Conservation (phyloP, 2,888 invertebrate species). For the Clanis bilineata region DNA sequence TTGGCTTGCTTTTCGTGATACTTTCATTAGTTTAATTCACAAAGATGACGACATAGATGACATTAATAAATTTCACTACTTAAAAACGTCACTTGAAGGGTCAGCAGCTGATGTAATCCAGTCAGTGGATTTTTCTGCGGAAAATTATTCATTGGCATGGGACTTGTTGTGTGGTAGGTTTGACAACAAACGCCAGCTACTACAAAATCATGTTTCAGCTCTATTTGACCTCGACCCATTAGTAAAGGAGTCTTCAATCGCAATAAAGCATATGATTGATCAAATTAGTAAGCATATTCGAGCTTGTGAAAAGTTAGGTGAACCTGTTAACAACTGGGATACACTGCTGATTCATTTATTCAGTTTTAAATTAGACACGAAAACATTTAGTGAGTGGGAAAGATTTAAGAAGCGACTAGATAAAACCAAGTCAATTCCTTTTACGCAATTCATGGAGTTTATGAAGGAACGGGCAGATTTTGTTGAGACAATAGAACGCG, state of each 20-base stretch:
- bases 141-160: background rate
- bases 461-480: too few relatives aligned
- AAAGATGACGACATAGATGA: constrained; percentile 29
- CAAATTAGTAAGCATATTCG: background rate
- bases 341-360: too few relatives aligned
- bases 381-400: too few relatives aligned
- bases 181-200: background rate
- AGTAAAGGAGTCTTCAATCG: background rate
- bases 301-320: too few relatives aligned
- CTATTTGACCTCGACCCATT: background rate
- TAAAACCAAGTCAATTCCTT: too few relatives aligned
- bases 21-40: constrained; percentile 30
- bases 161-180: background rate
- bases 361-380: too few relatives aligned
- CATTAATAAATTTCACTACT: too few relatives aligned
- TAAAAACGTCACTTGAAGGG: constrained; percentile 29
- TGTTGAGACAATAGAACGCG: too few relatives aligned
- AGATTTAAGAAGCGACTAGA: too few relatives aligned
- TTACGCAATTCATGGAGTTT: too few relatives aligned
- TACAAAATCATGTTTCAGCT: background rate
- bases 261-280: background rate
- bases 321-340: too few relatives aligned
- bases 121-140: constrained; percentile 26
- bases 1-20: constrained; percentile 35
- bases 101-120: constrained; percentile 29